These are phyloP conservation scores for Spinus pinus DNA, from an alignment of 2,797 vertebrate genomes.

Conservation along the genomic window DNA sequence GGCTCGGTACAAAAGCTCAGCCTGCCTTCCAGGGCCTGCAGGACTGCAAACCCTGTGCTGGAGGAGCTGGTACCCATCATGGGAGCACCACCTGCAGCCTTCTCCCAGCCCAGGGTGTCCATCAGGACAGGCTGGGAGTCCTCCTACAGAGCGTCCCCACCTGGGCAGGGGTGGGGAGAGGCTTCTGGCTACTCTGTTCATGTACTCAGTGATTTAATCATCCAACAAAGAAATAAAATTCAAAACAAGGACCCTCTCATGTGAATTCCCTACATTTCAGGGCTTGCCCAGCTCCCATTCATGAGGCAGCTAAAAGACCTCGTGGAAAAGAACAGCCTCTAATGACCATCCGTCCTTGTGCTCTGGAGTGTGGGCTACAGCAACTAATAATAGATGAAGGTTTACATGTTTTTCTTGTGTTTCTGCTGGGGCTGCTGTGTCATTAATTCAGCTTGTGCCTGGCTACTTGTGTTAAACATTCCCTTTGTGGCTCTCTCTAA, in stretches of 20 bases:
- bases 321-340: constrained; percentile 38
- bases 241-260: neutral
- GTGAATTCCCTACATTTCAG: constrained; percentile 36
- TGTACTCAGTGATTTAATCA: neutral
- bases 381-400: constrained; percentile 60
- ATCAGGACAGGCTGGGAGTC: fast-evolving
- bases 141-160: neutral
- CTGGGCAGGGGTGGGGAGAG: fast-evolving
- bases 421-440: constrained; percentile 59
- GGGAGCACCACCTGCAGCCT: neutral
- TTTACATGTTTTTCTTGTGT: constrained; percentile 70
- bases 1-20: neutral
- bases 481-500: constrained; percentile 69
- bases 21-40: neutral
- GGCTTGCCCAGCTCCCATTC: constrained; percentile 9
- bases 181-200: neutral
- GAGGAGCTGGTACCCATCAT: neutral
- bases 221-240: neutral
- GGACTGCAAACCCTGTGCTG: neutral
- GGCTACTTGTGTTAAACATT: constrained; percentile 69
- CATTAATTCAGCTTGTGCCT: constrained; percentile 71
- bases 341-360: constrained; percentile 32
- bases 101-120: neutral
- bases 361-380: constrained; percentile 36
- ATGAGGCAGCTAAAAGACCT: constrained; percentile 18